phyloP scores from a whole-genome alignment of 92 coral and sea anemone genomes.

The Nematostella vectensis region DNA sequence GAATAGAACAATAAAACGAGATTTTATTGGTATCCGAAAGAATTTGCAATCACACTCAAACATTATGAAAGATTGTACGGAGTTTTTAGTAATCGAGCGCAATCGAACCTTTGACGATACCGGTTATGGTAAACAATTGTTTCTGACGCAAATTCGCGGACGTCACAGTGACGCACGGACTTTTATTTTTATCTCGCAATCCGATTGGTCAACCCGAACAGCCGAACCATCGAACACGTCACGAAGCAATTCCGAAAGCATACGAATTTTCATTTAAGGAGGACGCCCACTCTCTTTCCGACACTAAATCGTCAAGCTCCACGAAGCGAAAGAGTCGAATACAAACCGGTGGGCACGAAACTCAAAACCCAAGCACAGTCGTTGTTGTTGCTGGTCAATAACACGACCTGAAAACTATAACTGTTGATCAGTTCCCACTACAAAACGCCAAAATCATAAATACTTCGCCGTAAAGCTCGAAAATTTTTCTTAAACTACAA shows the following conservation, averaged over 20 bases:
- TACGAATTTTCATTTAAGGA: conserved; percentile 59
- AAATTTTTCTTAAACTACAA: conserved; percentile 8
- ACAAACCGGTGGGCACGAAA: conserved; percentile 35
- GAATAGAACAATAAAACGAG: not conserved
- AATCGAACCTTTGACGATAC: conserved; percentile 59
- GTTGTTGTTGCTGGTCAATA: conserved; percentile 99
- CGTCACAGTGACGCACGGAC: conserved; percentile 59
- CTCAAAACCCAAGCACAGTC: conserved; percentile 64
- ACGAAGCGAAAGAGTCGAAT: conserved; percentile 80
- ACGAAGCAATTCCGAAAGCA: conserved; percentile 8
- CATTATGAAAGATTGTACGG: conserved; percentile 18
- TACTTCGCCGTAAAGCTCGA: conserved; percentile 11
- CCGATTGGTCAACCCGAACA: conserved; percentile 39
- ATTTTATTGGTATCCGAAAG: conserved; percentile 19
- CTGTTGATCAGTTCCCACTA: conserved; percentile 99
- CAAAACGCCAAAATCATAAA: conserved; percentile 13
- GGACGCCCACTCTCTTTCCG: conserved; percentile 91
- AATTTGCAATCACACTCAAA: conserved; percentile 5
- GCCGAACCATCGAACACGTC: conserved; percentile 47
- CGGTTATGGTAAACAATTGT: conserved; percentile 78
- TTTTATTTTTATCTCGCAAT: conserved; percentile 17
- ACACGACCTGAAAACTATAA: conserved; percentile 84
- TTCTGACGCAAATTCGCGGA: conserved; percentile 50
- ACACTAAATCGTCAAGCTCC: conserved; percentile 80
- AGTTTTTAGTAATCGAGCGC: conserved; percentile 30